A percentile compares a stretch with the other conserved stretches of the same genome.
Evolutionary conservation across 2,113 vertebrate genomes (phyloP).

Genomic region (Hemibagrus wyckioides): DNA sequence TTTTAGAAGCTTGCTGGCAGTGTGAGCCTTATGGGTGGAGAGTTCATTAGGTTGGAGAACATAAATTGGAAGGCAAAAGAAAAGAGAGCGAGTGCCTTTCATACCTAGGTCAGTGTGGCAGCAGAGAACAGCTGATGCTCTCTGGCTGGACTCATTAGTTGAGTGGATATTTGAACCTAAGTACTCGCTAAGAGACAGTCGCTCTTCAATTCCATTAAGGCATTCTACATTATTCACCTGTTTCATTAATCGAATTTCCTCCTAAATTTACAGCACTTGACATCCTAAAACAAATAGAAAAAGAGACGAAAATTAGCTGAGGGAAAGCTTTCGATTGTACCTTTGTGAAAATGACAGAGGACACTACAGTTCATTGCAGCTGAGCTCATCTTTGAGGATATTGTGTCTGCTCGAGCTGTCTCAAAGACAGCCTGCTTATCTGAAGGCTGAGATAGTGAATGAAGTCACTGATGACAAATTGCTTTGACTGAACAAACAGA

Average conservation of each 20-base stretch:
- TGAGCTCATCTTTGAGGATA: slow-evolving; percentile 57
- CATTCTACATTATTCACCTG: slow-evolving; percentile 80
- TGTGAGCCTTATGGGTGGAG: slow-evolving; percentile 49
- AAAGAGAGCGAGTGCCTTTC: slow-evolving; percentile 37
- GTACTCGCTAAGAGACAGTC: slow-evolving; percentile 69
- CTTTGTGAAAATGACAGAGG: slow-evolving; percentile 47
- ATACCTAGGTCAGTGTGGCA: slow-evolving; percentile 60
- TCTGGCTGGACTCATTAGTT: slow-evolving; percentile 77
- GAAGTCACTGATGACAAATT: slow-evolving; percentile 71
- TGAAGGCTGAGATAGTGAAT: slow-evolving; percentile 60
- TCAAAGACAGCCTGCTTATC: slow-evolving; percentile 61
- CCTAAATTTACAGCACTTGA: slow-evolving; percentile 68
- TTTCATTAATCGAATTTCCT: slow-evolving; percentile 76
- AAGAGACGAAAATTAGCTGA: neutral
- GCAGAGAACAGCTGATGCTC: slow-evolving; percentile 63
- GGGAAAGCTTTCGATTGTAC: slow-evolving; percentile 54
- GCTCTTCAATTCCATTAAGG: slow-evolving; percentile 79
- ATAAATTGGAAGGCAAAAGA: slow-evolving; percentile 17
- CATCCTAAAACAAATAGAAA: slow-evolving; percentile 57
- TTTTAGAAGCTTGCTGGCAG: slow-evolving; percentile 9
- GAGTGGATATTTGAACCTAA: slow-evolving; percentile 83
- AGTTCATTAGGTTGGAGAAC: slow-evolving; percentile 60
- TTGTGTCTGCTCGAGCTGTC: slow-evolving; percentile 59
- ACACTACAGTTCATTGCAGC: slow-evolving; percentile 42
- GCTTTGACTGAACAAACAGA: slow-evolving; percentile 71